Conservation (phyloP, 2,797 vertebrate genomes). For the Alauda arvensis region DNA sequence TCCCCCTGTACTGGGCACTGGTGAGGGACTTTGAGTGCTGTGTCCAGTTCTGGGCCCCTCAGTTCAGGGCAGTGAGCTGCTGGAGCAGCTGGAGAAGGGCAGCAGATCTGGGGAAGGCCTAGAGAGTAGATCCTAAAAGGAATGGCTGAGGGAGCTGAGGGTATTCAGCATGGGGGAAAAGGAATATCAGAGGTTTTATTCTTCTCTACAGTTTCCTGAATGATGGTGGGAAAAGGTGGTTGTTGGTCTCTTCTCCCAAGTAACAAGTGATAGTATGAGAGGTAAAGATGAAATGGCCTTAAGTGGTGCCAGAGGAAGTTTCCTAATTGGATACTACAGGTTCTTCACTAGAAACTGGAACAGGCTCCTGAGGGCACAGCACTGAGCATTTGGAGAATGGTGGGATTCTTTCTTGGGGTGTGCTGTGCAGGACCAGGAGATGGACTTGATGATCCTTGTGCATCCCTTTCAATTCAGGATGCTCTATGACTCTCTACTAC, state of each 20-base stretch:
- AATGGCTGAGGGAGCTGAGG: rapidly evolving
- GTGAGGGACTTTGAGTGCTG: background rate
- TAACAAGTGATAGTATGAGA: background rate
- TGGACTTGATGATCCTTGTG: background rate
- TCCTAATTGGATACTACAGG: background rate
- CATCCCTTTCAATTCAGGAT: background rate
- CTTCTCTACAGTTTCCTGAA: background rate
- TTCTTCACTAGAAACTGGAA: background rate
- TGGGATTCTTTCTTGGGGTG: background rate
- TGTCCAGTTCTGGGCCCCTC: background rate
- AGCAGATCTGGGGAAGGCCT: too few relatives aligned
- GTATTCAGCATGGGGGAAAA: background rate
- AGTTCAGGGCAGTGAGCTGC: background rate
- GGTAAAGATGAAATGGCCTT: background rate
- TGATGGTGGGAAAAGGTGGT: background rate
- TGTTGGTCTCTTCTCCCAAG: background rate
- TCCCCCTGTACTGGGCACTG: too few relatives aligned
- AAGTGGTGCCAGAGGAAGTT: background rate
- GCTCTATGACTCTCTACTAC: background rate
- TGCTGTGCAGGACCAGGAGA: background rate
- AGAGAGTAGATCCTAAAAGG: background rate
- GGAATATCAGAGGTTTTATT: background rate
- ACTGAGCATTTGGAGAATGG: background rate
- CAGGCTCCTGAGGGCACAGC: background rate
- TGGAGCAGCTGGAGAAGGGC: background rate